Percentiles rank a stretch among this genome's conserved stretches.
Conservation (phyloP, 64 coral and sea anemone genomes). For the Dendrophyllia cribrosa region DNA sequence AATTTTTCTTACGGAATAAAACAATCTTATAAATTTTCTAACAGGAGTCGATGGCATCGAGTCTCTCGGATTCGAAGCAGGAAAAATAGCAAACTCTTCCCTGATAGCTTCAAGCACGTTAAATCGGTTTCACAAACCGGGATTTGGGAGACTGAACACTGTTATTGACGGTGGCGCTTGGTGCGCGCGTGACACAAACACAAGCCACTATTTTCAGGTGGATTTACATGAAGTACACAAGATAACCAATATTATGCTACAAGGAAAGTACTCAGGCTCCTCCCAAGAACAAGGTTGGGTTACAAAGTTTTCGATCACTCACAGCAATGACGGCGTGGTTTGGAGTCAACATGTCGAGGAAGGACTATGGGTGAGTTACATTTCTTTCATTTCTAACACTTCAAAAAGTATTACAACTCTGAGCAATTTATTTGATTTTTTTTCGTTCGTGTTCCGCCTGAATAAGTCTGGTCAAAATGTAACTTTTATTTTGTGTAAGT, state of each 20-base stretch:
- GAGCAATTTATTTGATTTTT: too few relatives aligned
- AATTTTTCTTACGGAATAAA: too few relatives aligned
- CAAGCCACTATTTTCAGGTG: conserved; percentile 66
- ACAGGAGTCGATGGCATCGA: background rate
- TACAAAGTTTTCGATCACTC: conserved; percentile 51
- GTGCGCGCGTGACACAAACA: conserved; percentile 59
- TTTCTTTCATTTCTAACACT: too few relatives aligned
- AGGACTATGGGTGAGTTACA: conserved; percentile 19
- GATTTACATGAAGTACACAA: conserved; percentile 64
- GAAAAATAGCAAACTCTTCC: conserved; percentile 66
- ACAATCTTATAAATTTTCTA: background rate
- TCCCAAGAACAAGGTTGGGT: conserved; percentile 54
- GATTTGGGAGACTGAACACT: conserved; percentile 61
- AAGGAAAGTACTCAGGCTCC: conserved; percentile 60
- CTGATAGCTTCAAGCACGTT: conserved; percentile 67
- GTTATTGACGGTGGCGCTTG: conserved; percentile 66
- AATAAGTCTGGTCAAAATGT: too few relatives aligned
- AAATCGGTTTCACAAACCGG: conserved; percentile 43
- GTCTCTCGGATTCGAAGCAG: conserved; percentile 46
- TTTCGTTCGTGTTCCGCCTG: too few relatives aligned
- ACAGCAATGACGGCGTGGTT: conserved; percentile 48
- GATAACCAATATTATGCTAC: conserved; percentile 53
- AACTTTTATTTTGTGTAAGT: too few relatives aligned
- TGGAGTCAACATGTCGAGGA: conserved; percentile 66
- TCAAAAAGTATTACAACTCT: too few relatives aligned